Evolutionary conservation across 2,888 invertebrate species (phyloP), one percentile per base, ranked within the genome.

Genomic region (Colletes collaris): DNA sequence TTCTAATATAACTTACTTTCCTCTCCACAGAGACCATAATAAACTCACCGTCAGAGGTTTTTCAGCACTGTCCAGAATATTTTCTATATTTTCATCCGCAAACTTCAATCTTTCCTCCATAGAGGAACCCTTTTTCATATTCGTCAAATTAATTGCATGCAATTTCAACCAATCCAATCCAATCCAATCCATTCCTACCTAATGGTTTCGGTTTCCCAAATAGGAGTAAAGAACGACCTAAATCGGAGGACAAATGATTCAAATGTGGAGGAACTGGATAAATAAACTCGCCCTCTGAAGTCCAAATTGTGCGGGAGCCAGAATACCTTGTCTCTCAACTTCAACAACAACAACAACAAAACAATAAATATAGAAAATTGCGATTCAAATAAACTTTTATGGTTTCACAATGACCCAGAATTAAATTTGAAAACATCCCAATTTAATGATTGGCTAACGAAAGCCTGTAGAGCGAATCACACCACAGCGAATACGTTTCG

Each of bases 401-500:
- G 16, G 16, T 16, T 16, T 16, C 16, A 16, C 16, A 16, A 16
- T 16, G 16, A 16, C 16, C 16, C 16, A 16, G 16, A 16, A 16
- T 16, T 16, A 16, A 16, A 16, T 16, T 16, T 16, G 16, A 16
- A 16, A 16, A 16, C 16, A 16, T 16, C 16, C 16, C 16, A 16
- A 16, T 16, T 16, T 16, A 16, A 93, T 98, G 97, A 94, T 98
- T 97, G 0, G 99, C 99, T 44, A 99, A 94, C 0, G 98, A 99
- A 60, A 99, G 93, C 82, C 97, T 95, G 89, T 99, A 99, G 0
- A 98, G 94, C 68, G 97, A 95, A 91, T 98, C 98, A 90, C 98
- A 99, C 99, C 99, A 99, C 53, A 99, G 94, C 76, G 98, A 97
- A 93, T 97, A 97, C 97, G 97, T 97, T 92, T 99, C 99, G 0